Percentiles rank a stretch among this genome's conserved stretches.
phyloP scores from a whole-genome alignment of 2,113 vertebrate species.

The Gymnorhina tibicen region DNA sequence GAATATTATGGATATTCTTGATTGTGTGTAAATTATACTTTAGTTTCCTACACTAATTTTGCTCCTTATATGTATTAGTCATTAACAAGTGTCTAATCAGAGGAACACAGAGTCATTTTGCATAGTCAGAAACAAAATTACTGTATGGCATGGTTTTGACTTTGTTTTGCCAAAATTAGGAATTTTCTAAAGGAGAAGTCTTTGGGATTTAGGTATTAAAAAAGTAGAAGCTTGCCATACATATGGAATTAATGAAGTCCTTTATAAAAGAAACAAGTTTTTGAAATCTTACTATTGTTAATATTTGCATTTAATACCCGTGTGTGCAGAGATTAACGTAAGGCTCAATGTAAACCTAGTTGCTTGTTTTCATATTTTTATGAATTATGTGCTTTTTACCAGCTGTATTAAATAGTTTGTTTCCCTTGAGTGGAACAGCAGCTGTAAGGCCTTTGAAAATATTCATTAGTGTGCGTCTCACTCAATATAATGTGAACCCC shows the following conservation, averaged over 20 bases:
- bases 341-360: neutral
- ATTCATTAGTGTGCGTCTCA: neutral
- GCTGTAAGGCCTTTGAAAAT: slow-evolving; percentile 24
- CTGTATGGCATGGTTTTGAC: neutral
- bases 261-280: neutral
- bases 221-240: neutral
- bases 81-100: neutral
- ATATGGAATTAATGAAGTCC: neutral
- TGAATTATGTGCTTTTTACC: slow-evolving; percentile 8
- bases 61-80: neutral
- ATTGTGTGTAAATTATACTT: neutral
- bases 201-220: neutral
- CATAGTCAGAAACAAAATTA: neutral
- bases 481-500: neutral
- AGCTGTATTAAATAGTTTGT: slow-evolving; percentile 11
- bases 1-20: neutral
- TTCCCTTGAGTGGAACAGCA: slow-evolving; percentile 4
- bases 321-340: neutral
- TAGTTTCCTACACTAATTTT: neutral
- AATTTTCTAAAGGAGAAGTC: neutral
- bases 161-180: neutral
- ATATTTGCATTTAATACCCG: neutral
- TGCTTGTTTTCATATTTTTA: slow-evolving; percentile 25
- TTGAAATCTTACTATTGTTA: neutral
- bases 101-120: neutral